These are phyloP conservation scores for Caenorhabditis sp. DNA, from an alignment of 2,888 invertebrate species.

Conservation along the genomic window DNA sequence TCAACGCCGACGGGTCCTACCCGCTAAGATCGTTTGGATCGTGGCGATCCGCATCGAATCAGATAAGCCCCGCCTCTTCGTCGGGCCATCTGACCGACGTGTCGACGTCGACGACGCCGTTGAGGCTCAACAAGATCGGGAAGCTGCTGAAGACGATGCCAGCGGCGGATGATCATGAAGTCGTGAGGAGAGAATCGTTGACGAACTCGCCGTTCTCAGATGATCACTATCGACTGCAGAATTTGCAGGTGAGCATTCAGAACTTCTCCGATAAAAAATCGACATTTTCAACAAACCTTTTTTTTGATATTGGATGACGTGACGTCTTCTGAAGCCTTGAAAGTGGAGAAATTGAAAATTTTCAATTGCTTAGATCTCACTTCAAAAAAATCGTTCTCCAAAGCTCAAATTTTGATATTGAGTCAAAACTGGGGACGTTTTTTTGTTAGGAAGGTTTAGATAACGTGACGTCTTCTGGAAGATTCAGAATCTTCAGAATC, in stretches of 20 bases:
- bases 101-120: constrained; percentile 68
- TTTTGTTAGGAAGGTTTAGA: no score
- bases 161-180: constrained; percentile 57
- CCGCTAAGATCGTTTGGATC: constrained; percentile 69
- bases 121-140: constrained; percentile 78
- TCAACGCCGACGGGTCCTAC: constrained; percentile 57
- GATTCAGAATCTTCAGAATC: background rate
- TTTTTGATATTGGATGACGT: no score
- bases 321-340: no score
- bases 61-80: constrained; percentile 65
- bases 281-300: no score
- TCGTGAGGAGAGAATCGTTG: background rate
- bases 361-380: no score
- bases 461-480: background rate
- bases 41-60: constrained; percentile 58
- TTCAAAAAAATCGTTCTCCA: no score
- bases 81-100: constrained; percentile 55
- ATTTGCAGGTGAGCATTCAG: background rate
- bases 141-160: constrained; percentile 73
- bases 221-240: constrained; percentile 16
- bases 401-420: no score
- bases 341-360: no score
- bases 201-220: constrained; percentile 35
- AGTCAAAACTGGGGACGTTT: no score
- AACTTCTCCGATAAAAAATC: no score